Evolutionary conservation across 2,113 vertebrate genomes (phyloP).

Genomic region (Echinops telfairi): DNA sequence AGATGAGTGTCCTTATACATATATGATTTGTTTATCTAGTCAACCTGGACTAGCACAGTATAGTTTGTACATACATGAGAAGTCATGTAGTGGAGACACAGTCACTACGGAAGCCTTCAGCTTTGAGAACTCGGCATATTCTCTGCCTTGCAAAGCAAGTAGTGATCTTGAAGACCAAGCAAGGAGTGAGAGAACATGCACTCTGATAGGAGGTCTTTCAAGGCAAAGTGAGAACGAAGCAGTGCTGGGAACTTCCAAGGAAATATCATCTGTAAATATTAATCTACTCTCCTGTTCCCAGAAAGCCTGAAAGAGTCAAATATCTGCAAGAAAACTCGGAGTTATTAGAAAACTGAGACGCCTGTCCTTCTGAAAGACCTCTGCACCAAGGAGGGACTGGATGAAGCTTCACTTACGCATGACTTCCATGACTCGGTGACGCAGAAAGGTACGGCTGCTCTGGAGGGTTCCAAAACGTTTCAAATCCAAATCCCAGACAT

Average conservation of each 20-base stretch:
- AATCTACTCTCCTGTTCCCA: neutral
- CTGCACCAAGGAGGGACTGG: rapidly evolving
- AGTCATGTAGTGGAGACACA: neutral
- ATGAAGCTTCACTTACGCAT: constrained; percentile 93
- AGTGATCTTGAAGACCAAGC: neutral
- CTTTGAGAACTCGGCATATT: constrained; percentile 22
- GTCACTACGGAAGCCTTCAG: neutral
- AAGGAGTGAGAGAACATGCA: neutral
- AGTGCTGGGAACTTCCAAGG: neutral
- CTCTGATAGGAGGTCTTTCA: neutral
- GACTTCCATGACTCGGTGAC: constrained; percentile 99
- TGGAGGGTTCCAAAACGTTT: constrained; percentile 97
- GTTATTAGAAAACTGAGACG: neutral
- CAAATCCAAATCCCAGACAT: constrained; percentile 96
- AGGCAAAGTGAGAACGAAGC: neutral
- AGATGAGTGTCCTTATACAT: too few species aligned
- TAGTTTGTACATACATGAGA: too few species aligned
- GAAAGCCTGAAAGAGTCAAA: neutral
- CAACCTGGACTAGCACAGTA: too few species aligned
- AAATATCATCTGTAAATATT: neutral
- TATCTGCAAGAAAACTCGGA: neutral
- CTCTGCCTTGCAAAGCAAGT: constrained; percentile 44
- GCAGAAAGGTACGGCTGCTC: constrained; percentile 97
- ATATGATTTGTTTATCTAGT: too few species aligned
- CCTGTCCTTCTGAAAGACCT: neutral